Percentiles rank a stretch among this genome's conserved stretches.
phyloP scores from a whole-genome alignment of 92 coral and sea anemone species.

The Blastomussa wellsi region DNA sequence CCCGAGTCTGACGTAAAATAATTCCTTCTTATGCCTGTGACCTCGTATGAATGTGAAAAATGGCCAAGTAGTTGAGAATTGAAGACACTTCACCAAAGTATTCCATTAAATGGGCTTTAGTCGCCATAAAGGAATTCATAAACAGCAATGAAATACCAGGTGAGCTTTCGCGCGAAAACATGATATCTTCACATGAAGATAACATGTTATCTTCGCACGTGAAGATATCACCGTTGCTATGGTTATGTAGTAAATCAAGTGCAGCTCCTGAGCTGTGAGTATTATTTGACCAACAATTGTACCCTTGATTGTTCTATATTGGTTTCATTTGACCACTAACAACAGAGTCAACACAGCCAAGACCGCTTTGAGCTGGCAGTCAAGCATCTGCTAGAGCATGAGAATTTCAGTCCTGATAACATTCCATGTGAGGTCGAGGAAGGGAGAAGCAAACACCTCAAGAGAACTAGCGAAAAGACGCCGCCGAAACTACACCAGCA shows the following conservation, averaged over 20 bases:
- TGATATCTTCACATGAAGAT: too few relatives aligned
- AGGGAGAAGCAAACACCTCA: not conserved
- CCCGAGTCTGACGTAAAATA: not conserved
- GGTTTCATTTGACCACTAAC: not conserved
- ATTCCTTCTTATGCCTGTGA: not conserved
- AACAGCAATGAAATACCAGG: too few relatives aligned
- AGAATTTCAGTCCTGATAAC: constrained; percentile 44
- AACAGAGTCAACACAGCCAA: constrained; percentile 72
- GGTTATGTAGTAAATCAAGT: too few relatives aligned
- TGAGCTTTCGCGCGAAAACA: too few relatives aligned
- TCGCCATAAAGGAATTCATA: too few relatives aligned
- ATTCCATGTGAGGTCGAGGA: not conserved
- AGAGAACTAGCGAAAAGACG: not conserved
- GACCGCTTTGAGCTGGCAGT: constrained; percentile 78
- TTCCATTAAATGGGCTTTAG: too few relatives aligned
- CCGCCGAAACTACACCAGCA: not conserved
- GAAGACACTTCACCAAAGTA: too few relatives aligned
- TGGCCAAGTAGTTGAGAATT: too few relatives aligned
- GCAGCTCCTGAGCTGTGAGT: not conserved
- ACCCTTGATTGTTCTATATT: not conserved
- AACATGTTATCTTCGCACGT: too few relatives aligned
- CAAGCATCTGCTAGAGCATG: constrained; percentile 74
- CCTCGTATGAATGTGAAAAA: not conserved
- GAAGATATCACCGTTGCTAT: too few relatives aligned
- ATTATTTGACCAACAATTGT: not conserved